A percentile compares a stretch with the other conserved stretches of the same genome.
Evolutionary conservation across 2,797 vertebrate genomes (phyloP).

Genomic region (Enteromius afrohamiltoni): DNA sequence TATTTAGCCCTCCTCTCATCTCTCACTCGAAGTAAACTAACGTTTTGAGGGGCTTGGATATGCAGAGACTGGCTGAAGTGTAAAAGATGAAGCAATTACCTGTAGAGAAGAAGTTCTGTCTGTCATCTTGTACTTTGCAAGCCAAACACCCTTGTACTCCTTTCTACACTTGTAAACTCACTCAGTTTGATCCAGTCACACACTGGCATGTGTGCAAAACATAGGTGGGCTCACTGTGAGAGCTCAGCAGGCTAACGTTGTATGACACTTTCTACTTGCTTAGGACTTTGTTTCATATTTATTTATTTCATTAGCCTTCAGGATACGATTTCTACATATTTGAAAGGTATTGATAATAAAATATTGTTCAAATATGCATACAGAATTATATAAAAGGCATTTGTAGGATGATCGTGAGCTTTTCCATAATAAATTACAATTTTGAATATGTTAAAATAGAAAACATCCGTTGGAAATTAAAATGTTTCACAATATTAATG

Average conservation of each 20-base stretch:
- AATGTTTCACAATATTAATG: background rate
- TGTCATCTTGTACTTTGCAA: slow-evolving; percentile 32
- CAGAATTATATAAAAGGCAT: background rate
- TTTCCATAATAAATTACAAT: background rate
- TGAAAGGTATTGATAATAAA: background rate
- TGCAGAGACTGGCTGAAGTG: background rate
- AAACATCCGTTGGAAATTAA: background rate
- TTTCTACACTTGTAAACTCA: background rate
- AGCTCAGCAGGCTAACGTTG: slow-evolving; percentile 7
- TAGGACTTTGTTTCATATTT: background rate
- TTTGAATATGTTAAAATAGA: background rate
- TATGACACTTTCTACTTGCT: background rate
- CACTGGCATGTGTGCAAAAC: slow-evolving; percentile 39
- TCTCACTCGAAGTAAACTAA: too few species aligned
- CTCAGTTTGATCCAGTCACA: slow-evolving; percentile 39
- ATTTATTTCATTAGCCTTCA: background rate
- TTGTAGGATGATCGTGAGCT: background rate
- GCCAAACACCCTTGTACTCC: background rate
- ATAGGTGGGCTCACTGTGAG: slow-evolving; percentile 5
- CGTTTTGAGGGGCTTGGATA: too few species aligned
- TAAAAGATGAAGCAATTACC: slow-evolving; percentile 9
- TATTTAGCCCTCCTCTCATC: too few species aligned
- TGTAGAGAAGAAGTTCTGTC: slow-evolving; percentile 27
- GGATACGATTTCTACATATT: background rate
- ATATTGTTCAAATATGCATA: background rate